phyloP scores from a whole-genome alignment of 2,888 invertebrate genomes.

The Chrysolina oricalcia region DNA sequence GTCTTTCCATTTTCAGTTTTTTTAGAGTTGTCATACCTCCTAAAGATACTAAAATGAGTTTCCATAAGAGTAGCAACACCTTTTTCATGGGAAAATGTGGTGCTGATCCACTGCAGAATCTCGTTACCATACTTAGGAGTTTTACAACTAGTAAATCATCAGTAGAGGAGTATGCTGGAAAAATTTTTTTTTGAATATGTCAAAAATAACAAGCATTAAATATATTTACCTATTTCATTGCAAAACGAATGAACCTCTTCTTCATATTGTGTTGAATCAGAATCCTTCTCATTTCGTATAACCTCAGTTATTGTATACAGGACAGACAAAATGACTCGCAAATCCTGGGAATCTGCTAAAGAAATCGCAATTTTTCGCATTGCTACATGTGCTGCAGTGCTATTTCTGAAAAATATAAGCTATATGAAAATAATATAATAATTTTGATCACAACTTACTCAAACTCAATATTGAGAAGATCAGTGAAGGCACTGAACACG shows the following conservation, averaged over 20 bases:
- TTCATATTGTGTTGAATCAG: constrained; percentile 70
- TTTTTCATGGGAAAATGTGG: constrained; percentile 99
- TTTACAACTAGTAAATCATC: constrained; percentile 92
- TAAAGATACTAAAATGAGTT: constrained; percentile 91
- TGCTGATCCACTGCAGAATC: constrained; percentile 95
- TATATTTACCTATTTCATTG: constrained; percentile 72
- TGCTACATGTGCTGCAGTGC: constrained; percentile 81
- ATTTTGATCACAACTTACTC: constrained; percentile 75
- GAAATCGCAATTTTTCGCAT: constrained; percentile 86
- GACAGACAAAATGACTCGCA: constrained; percentile 93
- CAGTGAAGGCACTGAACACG: constrained; percentile 91
- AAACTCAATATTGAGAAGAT: constrained; percentile 95
- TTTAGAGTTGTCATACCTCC: constrained; percentile 92
- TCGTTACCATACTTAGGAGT: constrained; percentile 95
- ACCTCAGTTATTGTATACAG: constrained; percentile 97
- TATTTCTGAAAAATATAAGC: constrained; percentile 72
- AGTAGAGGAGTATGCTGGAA: constrained; percentile 74
- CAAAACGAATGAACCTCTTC: constrained; percentile 75
- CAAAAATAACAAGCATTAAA: too few relatives aligned
- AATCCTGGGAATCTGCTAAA: constrained; percentile 91
- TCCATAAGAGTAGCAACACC: constrained; percentile 94
- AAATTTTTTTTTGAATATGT: too few relatives aligned
- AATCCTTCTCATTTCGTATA: constrained; percentile 82
- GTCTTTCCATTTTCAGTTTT: constrained; percentile 81
- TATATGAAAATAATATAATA: constrained; percentile 12